Conservation (phyloP, 2,888 invertebrate genomes). For the Tetragonula carbonaria region DNA sequence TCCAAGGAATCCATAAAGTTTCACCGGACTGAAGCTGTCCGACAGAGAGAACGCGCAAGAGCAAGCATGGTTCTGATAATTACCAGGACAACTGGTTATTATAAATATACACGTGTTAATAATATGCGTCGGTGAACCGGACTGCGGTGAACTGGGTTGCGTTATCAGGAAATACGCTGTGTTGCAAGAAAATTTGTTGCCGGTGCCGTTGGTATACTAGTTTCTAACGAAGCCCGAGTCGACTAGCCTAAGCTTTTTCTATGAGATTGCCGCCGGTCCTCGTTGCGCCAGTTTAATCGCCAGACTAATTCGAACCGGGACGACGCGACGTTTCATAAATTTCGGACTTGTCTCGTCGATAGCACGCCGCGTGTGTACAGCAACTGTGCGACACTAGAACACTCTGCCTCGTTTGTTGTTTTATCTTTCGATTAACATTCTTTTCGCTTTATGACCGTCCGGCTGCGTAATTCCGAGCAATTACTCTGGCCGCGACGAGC, state of each 20-base stretch:
- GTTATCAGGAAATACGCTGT: conserved; percentile 42
- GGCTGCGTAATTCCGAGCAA: conserved; percentile 13
- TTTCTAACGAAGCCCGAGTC: conserved; percentile 38
- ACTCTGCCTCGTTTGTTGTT: conserved; percentile 1
- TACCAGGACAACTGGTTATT: conserved; percentile 26
- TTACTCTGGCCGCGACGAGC: background rate
- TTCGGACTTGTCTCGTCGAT: conserved; percentile 20
- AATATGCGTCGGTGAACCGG: conserved; percentile 6
- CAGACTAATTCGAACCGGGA: background rate
- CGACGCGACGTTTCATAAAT: conserved; percentile 27
- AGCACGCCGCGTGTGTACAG: background rate
- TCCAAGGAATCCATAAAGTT: conserved; percentile 25
- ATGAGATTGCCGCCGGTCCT: conserved; percentile 14
- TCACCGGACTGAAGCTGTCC: background rate
- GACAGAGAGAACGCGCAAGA: conserved; percentile 28
- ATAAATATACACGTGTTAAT: conserved; percentile 14
- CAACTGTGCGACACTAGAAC: background rate
- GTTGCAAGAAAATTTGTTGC: conserved; percentile 50
- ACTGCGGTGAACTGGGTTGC: conserved; percentile 27
- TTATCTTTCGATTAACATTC: conserved; percentile 23
- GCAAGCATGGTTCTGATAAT: conserved; percentile 31
- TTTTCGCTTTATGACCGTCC: background rate
- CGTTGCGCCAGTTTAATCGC: background rate
- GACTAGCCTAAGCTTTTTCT: conserved; percentile 24
- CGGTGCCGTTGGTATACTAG: conserved; percentile 51